Evolutionary conservation across 2,113 vertebrate species (phyloP).

Genomic region (Oplegnathus fasciatus): DNA sequence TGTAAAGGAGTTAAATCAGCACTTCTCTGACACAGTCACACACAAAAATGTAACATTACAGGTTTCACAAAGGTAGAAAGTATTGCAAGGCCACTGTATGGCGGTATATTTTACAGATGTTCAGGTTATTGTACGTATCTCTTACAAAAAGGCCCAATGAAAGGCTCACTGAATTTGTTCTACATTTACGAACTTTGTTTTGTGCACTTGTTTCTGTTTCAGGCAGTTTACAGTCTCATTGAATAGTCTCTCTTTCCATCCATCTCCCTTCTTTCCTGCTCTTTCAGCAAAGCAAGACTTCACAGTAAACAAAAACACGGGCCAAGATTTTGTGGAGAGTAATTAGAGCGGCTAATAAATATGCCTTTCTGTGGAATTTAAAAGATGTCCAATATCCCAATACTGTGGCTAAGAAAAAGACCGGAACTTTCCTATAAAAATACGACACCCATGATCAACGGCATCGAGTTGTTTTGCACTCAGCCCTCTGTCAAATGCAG

Average conservation of each 20-base stretch:
- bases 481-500: neutral
- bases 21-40: neutral
- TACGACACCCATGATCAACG: neutral
- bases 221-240: neutral
- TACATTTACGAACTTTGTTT: slow-evolving; percentile 12
- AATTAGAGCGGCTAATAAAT: slow-evolving; percentile 60
- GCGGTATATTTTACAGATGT: neutral
- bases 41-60: neutral
- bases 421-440: slow-evolving; percentile 9
- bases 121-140: neutral
- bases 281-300: slow-evolving; percentile 32
- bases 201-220: neutral
- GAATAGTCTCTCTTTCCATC: neutral
- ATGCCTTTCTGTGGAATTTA: slow-evolving; percentile 36
- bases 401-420: slow-evolving; percentile 1
- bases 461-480: slow-evolving; percentile 9
- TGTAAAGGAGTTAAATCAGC: neutral
- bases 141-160: neutral
- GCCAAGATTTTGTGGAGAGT: slow-evolving; percentile 55
- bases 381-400: slow-evolving; percentile 13
- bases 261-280: slow-evolving; percentile 9
- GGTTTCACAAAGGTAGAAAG: neutral
- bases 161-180: neutral
- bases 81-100: neutral
- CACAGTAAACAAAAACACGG: slow-evolving; percentile 48